These are phyloP conservation scores for Pseudocheirus occidentalis DNA, from an alignment of 2,797 vertebrate species.

Conservation along the genomic window DNA sequence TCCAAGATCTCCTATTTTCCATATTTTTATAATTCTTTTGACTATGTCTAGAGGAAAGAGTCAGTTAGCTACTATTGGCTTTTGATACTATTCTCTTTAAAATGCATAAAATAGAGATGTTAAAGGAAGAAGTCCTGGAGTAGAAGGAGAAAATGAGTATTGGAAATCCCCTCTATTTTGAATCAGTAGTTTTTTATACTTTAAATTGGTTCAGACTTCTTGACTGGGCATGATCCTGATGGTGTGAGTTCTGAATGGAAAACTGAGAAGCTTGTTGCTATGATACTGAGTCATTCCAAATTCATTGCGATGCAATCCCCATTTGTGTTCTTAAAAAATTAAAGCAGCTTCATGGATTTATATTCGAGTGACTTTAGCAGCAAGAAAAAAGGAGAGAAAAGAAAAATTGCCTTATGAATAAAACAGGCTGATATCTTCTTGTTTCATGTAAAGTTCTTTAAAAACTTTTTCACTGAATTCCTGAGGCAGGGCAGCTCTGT, in stretches of 20 bases:
- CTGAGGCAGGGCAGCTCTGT: slow-evolving; percentile 61
- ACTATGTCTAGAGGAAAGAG: neutral
- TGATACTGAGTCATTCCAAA: slow-evolving; percentile 73
- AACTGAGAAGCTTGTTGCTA: slow-evolving; percentile 71
- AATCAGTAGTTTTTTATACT: neutral
- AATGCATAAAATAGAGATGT: neutral
- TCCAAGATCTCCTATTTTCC: neutral
- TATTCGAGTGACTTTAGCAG: slow-evolving; percentile 74
- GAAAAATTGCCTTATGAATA: slow-evolving; percentile 75
- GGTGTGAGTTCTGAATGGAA: slow-evolving; percentile 62
- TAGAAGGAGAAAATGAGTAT: neutral
- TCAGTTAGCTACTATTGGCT: neutral
- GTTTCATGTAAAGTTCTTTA: slow-evolving; percentile 66
- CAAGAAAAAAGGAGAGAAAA: slow-evolving; percentile 52
- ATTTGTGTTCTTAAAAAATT: slow-evolving; percentile 78
- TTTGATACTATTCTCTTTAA: neutral
- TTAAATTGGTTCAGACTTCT: slow-evolving; percentile 10
- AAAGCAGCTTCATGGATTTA: slow-evolving; percentile 72
- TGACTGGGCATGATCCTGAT: slow-evolving; percentile 13
- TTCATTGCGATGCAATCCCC: slow-evolving; percentile 64
- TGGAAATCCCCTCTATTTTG: neutral
- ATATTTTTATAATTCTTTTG: neutral
- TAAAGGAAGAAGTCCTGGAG: neutral
- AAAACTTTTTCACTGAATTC: slow-evolving; percentile 66
- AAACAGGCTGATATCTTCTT: slow-evolving; percentile 65